phyloP scores from a whole-genome alignment of 2,797 vertebrate genomes.

The Characodon lateralis region DNA sequence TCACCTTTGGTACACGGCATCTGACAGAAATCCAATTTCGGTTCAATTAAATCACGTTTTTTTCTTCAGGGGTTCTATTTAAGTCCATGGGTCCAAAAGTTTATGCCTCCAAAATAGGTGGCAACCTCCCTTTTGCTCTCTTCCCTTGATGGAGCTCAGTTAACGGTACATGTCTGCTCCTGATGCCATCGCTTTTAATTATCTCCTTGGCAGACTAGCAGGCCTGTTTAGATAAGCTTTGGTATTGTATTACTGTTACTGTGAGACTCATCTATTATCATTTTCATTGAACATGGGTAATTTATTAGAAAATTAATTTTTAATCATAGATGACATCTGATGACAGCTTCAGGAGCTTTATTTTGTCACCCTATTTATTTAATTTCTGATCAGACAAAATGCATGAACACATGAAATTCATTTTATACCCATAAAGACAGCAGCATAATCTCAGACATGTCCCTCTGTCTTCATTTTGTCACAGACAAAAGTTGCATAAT shows the following conservation, averaged over 20 bases:
- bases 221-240: conserved; percentile 67
- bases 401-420: conserved; percentile 3
- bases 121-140: conserved; percentile 54
- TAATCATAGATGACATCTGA: conserved; percentile 7
- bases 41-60: conserved; percentile 59
- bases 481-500: conserved; percentile 81
- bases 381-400: conserved; percentile 5
- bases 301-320: conserved; percentile 1
- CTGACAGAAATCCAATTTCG: conserved; percentile 61
- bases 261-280: conserved; percentile 50
- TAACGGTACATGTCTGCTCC: conserved; percentile 38
- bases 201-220: conserved; percentile 65
- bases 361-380: conserved; percentile 5
- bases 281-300: conserved; percentile 23
- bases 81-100: conserved; percentile 64
- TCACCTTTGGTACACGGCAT: conserved; percentile 22
- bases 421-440: conserved; percentile 7
- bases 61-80: conserved; percentile 56
- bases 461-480: conserved; percentile 55
- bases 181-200: conserved; percentile 74
- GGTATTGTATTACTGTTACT: conserved; percentile 68
- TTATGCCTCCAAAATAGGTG: conserved; percentile 67
- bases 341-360: not conserved
- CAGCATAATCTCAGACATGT: conserved; percentile 30
- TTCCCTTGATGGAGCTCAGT: conserved; percentile 53